phyloP scores from a whole-genome alignment of 2,797 vertebrate genomes.

The Hybognathus amarus region DNA sequence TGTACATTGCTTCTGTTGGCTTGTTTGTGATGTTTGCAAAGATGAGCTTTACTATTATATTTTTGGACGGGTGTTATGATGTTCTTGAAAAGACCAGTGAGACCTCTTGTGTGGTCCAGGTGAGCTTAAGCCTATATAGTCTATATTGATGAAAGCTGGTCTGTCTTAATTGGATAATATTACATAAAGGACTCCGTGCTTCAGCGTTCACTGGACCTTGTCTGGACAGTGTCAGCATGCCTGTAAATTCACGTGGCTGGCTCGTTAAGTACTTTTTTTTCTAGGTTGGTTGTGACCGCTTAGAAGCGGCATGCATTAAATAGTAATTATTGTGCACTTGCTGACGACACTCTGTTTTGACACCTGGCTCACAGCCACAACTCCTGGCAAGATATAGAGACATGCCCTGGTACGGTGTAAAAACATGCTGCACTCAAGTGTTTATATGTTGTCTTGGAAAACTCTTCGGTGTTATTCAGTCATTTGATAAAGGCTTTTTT shows the following conservation, averaged over 20 bases:
- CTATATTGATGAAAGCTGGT: slow-evolving; percentile 2
- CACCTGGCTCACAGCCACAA: slow-evolving; percentile 4
- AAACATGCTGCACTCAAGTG: not conserved
- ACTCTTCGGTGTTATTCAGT: not conserved
- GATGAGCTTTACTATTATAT: not conserved
- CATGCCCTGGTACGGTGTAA: slow-evolving; percentile 4
- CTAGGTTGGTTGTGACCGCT: not conserved
- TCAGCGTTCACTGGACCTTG: not conserved
- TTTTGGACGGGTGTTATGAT: not conserved
- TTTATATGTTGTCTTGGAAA: not conserved
- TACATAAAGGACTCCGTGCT: not conserved
- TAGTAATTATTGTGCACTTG: slow-evolving; percentile 15
- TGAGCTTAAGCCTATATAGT: not conserved
- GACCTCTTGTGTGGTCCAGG: slow-evolving; percentile 11
- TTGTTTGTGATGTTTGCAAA: not conserved
- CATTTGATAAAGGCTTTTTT: not conserved
- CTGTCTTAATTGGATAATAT: slow-evolving; percentile 5
- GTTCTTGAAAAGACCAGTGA: not conserved
- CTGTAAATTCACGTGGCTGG: not conserved
- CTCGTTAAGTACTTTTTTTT: slow-evolving; percentile 10
- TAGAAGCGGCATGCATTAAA: slow-evolving; percentile 21
- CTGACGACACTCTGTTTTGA: slow-evolving; percentile 27
- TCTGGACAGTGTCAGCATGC: slow-evolving; percentile 26
- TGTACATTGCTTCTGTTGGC: not conserved
- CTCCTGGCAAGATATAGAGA: not conserved